Evolutionary conservation across 2,888 invertebrate species (phyloP).

Genomic region (Himalopsyche kuldschensis): DNA sequence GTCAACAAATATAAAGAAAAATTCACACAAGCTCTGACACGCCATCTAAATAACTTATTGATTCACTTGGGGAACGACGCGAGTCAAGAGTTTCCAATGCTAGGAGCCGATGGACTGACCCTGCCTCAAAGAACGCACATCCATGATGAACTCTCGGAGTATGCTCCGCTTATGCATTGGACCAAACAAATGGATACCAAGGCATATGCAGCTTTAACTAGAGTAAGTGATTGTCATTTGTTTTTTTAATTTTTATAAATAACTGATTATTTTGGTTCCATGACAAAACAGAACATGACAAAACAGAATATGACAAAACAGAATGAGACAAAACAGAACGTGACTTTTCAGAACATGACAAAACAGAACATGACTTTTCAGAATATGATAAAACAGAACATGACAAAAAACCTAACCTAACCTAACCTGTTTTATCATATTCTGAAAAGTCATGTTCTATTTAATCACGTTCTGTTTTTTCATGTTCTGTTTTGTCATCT

Average conservation of each 20-base stretch:
- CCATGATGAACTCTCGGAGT: conserved; percentile 84
- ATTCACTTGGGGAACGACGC: conserved; percentile 81
- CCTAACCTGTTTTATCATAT: too few species aligned
- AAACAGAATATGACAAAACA: too few species aligned
- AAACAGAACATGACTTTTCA: too few species aligned
- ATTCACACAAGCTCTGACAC: conserved; percentile 80
- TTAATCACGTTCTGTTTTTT: too few species aligned
- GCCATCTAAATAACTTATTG: conserved; percentile 92
- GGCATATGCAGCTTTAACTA: conserved; percentile 78
- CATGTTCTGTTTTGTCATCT: too few species aligned
- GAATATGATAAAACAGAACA: too few species aligned
- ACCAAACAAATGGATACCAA: conserved; percentile 83
- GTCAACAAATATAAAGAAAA: conserved; percentile 76
- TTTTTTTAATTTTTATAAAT: not conserved
- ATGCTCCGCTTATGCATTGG: conserved; percentile 91
- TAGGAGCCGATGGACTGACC: conserved; percentile 58
- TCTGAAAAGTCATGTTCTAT: too few species aligned
- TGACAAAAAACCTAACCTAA: too few species aligned
- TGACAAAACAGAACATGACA: too few species aligned
- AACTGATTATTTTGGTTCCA: not conserved
- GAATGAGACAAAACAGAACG: too few species aligned
- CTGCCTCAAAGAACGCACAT: conserved; percentile 78
- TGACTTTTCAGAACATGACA: too few species aligned
- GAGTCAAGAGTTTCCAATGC: conserved; percentile 43
- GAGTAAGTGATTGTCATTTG: conserved; percentile 49